Percentiles rank a stretch among this genome's conserved stretches.
Conservation (phyloP, 2,113 vertebrate genomes). For the Catharus minimus region DNA sequence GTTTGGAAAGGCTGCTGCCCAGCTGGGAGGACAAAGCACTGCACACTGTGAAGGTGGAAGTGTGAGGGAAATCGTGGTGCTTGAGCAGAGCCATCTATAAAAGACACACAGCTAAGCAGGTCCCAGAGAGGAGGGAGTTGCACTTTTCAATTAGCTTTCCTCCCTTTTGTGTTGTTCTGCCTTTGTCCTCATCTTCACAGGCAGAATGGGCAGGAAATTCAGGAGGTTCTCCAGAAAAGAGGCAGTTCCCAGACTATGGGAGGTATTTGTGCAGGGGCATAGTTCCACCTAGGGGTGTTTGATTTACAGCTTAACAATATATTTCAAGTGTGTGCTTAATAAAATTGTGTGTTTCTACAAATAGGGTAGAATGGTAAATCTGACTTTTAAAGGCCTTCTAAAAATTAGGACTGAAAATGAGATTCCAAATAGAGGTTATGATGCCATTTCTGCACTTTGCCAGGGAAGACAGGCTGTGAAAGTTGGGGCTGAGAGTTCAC, state of each 20-base stretch:
- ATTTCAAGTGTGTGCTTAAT: not conserved
- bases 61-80: not conserved
- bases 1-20: constrained; percentile 24
- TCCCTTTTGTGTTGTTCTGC: not conserved
- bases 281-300: not conserved
- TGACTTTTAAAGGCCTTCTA: not conserved
- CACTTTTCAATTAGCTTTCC: not conserved
- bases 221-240: not conserved
- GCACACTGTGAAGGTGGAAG: not conserved
- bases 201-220: not conserved
- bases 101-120: not conserved
- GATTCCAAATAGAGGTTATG: not conserved
- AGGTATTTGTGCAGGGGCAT: not conserved
- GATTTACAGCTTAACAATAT: not conserved
- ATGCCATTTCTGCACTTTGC: not conserved
- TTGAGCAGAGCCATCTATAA: not conserved
- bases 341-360: not conserved
- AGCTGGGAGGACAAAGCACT: constrained; percentile 14
- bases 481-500: not conserved
- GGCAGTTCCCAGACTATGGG: not conserved
- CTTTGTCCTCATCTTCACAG: not conserved
- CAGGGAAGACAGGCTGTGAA: not conserved
- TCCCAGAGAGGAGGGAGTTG: not conserved
- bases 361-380: not conserved
- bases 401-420: not conserved